Conservation (phyloP, 1,140 invertebrate species). For the Pogonomyrmex barbatus region DNA sequence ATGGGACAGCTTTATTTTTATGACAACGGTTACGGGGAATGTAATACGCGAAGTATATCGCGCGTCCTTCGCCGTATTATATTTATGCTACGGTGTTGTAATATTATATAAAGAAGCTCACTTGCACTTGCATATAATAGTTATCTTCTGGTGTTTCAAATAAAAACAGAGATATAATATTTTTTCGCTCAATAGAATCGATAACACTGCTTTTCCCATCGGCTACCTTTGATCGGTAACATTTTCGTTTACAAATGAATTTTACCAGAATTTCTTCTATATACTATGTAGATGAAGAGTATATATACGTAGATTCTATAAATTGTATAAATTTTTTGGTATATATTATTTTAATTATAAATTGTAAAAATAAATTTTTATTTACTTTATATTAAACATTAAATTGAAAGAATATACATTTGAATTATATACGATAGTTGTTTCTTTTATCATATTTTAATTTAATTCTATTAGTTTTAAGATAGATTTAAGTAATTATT, state of each 20-base stretch:
- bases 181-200: not conserved
- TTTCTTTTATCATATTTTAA: not conserved
- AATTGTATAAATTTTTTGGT: too few species aligned
- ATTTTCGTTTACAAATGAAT: slow-evolving; percentile 2
- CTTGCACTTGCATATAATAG: slow-evolving; percentile 11
- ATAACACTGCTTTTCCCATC: slow-evolving; percentile 32
- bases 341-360: too few species aligned
- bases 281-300: too few species aligned
- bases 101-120: slow-evolving; percentile 33
- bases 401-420: not conserved
- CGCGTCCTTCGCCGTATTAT: slow-evolving; percentile 31
- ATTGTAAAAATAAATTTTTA: too few species aligned
- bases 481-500: too few species aligned
- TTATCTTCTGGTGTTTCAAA: slow-evolving; percentile 8
- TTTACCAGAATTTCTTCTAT: not conserved
- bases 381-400: not conserved
- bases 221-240: slow-evolving; percentile 47
- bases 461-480: not conserved
- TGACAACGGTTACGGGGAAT: slow-evolving; percentile 28
- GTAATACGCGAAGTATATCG: slow-evolving; percentile 40
- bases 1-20: slow-evolving; percentile 44
- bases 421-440: not conserved
- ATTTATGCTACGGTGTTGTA: slow-evolving; percentile 12
- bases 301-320: too few species aligned
- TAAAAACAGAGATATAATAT: not conserved